A percentile compares a stretch with the other conserved stretches of the same genome.
Evolutionary conservation across 2,888 invertebrate species (phyloP).

Genomic region (Lepidocyrtinus sp.): DNA sequence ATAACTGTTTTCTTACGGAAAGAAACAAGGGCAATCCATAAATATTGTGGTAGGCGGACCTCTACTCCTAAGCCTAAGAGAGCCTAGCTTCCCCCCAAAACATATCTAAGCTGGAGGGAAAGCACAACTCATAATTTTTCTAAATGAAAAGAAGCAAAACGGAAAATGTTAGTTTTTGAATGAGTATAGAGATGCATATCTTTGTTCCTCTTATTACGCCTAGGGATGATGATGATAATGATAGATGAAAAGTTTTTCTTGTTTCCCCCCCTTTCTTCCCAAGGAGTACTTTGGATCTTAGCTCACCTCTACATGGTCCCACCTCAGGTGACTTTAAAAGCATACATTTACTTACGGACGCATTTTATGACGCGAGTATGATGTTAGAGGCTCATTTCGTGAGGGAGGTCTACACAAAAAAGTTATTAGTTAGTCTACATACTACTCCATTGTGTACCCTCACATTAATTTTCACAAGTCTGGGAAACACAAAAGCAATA

Average conservation of each 20-base stretch:
- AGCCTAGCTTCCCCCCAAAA: too few species aligned
- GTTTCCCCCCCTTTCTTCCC: too few species aligned
- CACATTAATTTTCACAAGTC: slow-evolving; percentile 16
- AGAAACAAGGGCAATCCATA: slow-evolving; percentile 19
- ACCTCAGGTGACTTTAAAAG: too few species aligned
- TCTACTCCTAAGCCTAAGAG: too few species aligned
- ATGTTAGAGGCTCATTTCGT: too few species aligned
- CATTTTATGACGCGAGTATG: too few species aligned
- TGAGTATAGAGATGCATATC: slow-evolving; percentile 39
- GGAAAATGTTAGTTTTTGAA: slow-evolving; percentile 26
- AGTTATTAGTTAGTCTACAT: background rate
- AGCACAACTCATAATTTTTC: slow-evolving; percentile 57
- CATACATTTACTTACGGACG: too few species aligned
- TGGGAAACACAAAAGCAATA: slow-evolving; percentile 1
- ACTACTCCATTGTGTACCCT: background rate
- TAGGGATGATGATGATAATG: slow-evolving; percentile 39
- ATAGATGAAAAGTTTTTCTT: slow-evolving; percentile 47
- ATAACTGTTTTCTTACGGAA: slow-evolving; percentile 11
- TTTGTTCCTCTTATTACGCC: slow-evolving; percentile 17
- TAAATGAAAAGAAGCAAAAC: slow-evolving; percentile 46
- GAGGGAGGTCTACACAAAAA: background rate
- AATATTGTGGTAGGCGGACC: slow-evolving; percentile 12
- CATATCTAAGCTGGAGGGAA: too few species aligned
- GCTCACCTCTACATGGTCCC: too few species aligned
- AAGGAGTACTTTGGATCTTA: background rate